Percentiles rank a stretch among this genome's conserved stretches.
Evolutionary conservation across 2,113 vertebrate species (phyloP).

Genomic region (Numida meleagris): DNA sequence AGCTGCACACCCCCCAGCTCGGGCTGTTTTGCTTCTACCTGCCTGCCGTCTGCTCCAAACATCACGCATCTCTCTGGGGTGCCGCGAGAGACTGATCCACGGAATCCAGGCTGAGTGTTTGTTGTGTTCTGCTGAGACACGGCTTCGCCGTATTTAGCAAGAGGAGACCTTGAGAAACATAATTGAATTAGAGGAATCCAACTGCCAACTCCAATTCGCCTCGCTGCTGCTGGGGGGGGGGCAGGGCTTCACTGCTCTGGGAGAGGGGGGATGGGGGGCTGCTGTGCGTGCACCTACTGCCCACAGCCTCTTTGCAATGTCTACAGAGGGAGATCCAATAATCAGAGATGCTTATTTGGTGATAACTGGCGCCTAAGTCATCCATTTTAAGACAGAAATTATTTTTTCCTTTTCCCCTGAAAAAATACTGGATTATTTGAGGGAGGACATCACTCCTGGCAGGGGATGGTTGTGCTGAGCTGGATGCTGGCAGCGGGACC

Average conservation of each 20-base stretch:
- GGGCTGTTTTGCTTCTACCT: neutral
- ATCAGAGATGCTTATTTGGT: neutral
- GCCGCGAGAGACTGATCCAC: neutral
- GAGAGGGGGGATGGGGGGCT: neutral
- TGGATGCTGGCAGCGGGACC: too few species aligned
- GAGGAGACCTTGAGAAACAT: neutral
- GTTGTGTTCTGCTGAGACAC: neutral
- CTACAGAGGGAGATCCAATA: neutral
- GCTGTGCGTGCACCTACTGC: neutral
- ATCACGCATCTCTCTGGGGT: neutral
- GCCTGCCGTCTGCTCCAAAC: neutral
- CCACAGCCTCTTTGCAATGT: neutral
- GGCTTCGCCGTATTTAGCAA: neutral
- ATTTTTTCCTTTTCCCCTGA: neutral
- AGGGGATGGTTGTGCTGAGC: neutral
- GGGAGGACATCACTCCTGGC: neutral
- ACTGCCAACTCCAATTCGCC: neutral
- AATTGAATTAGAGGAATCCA: neutral
- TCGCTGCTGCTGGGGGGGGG: neutral
- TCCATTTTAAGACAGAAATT: neutral
- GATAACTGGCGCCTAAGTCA: neutral
- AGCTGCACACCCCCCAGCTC: neutral
- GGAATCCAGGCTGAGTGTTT: neutral
- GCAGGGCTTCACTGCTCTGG: neutral
- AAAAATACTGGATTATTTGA: neutral